phyloP scores from a whole-genome alignment of 2,797 vertebrate genomes.

The Rhadinocentrus ornatus region DNA sequence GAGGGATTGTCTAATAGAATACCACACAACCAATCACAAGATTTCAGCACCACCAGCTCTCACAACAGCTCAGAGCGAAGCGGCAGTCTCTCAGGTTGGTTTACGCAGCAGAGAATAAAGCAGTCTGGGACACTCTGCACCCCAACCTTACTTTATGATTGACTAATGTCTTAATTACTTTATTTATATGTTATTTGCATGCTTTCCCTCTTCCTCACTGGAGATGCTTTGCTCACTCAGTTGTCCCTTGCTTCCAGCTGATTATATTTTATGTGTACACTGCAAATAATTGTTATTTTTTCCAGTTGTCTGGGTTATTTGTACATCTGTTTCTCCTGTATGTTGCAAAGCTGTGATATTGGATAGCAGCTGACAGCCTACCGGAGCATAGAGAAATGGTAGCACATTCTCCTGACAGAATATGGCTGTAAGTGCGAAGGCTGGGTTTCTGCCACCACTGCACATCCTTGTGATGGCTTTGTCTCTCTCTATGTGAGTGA shows the following conservation, averaged over 20 bases:
- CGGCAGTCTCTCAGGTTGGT: slow-evolving; percentile 99
- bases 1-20: slow-evolving; percentile 99
- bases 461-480: slow-evolving; percentile 56
- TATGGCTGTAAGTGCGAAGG: slow-evolving; percentile 44
- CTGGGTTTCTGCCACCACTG: slow-evolving; percentile 53
- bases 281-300: neutral
- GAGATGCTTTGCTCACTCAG: slow-evolving; percentile 47
- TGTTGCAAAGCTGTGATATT: slow-evolving; percentile 27
- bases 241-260: slow-evolving; percentile 26
- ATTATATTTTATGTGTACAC: slow-evolving; percentile 16
- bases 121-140: slow-evolving; percentile 55
- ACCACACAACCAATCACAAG: slow-evolving; percentile 99
- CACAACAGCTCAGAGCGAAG: slow-evolving; percentile 99
- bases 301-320: neutral
- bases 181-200: slow-evolving; percentile 78
- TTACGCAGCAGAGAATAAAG: slow-evolving; percentile 67
- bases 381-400: slow-evolving; percentile 46
- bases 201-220: slow-evolving; percentile 51
- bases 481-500: slow-evolving; percentile 60
- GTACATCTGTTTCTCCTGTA: slow-evolving; percentile 2
- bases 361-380: slow-evolving; percentile 31
- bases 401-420: slow-evolving; percentile 39
- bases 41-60: slow-evolving; percentile 99
- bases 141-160: slow-evolving; percentile 65
- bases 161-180: slow-evolving; percentile 68